A percentile compares a stretch with the other conserved stretches of the same genome.
Conservation (phyloP, 2,888 invertebrate species). For the Phytoseiulus persimilis region DNA sequence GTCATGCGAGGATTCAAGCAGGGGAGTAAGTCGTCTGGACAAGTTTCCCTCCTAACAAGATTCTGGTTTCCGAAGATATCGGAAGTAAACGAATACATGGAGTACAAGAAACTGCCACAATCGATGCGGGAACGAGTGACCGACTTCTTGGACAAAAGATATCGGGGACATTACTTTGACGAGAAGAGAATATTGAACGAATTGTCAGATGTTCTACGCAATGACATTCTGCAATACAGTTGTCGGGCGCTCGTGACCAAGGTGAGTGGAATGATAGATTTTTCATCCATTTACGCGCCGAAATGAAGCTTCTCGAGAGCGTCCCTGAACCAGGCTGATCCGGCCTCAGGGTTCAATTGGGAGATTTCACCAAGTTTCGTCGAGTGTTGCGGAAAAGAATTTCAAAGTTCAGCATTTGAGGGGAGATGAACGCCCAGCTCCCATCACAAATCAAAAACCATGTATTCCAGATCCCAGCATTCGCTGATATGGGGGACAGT, state of each 20-base stretch:
- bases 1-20: no score
- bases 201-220: neutral
- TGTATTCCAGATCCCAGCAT: neutral
- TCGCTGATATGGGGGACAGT: neutral
- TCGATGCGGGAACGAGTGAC: neutral
- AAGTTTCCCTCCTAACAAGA: neutral
- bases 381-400: no score
- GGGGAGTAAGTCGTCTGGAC: no score
- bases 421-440: no score
- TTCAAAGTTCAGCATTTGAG: no score
- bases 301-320: no score
- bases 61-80: neutral
- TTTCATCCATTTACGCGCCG: no score
- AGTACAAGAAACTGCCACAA: slow-evolving; percentile 28
- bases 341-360: no score
- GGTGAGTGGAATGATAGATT: neutral
- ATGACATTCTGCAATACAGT: neutral
- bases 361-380: no score
- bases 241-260: neutral
- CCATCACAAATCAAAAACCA: neutral
- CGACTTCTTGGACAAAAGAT: slow-evolving; percentile 19
- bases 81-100: neutral
- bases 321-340: no score
- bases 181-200: neutral
- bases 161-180: neutral